These are phyloP conservation scores for Alviniconcha marisindica DNA, from an alignment of 1,140 invertebrate genomes.

Conservation along the genomic window DNA sequence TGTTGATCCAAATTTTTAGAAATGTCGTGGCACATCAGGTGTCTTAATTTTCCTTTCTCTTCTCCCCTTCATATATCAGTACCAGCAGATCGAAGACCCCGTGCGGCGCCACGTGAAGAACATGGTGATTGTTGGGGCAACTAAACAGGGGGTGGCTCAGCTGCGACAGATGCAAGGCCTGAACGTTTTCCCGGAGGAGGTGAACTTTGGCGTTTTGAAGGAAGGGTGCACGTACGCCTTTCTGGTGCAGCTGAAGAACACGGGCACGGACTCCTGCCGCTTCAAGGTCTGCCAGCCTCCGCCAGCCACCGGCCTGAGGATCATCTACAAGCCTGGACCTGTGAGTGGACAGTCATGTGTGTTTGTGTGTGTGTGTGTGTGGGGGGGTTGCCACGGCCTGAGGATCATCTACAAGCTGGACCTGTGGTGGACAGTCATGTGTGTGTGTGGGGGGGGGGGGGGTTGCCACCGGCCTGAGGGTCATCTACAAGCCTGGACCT, in stretches of 20 bases:
- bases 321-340: constrained; percentile 73
- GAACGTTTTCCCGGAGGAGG: constrained; percentile 69
- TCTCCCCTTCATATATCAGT: constrained; percentile 54
- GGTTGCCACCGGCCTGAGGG: constrained; percentile 72
- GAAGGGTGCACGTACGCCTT: constrained; percentile 73
- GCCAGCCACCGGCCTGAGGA: constrained; percentile 72
- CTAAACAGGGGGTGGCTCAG: constrained; percentile 58
- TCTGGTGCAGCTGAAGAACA: constrained; percentile 71
- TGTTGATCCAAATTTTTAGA: too few species aligned
- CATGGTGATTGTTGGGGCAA: constrained; percentile 65
- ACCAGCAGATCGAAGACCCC: constrained; percentile 70
- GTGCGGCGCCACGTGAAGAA: constrained; percentile 70
- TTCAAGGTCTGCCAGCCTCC: constrained; percentile 75
- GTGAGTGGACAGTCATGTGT: constrained; percentile 59
- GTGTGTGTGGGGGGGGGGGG: too few species aligned
- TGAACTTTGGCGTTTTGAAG: constrained; percentile 73
- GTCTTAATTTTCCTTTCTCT: too few species aligned
- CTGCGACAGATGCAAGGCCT: constrained; percentile 68
- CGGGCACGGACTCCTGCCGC: constrained; percentile 73
- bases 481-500: constrained; percentile 73
- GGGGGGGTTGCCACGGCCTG: too few species aligned
- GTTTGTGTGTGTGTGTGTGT: neutral
- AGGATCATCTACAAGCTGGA: too few species aligned
- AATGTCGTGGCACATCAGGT: too few species aligned
- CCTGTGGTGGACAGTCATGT: too few species aligned